Evolutionary conservation across 2,113 vertebrate species (phyloP).

Genomic region (Stictonetta naevosa): DNA sequence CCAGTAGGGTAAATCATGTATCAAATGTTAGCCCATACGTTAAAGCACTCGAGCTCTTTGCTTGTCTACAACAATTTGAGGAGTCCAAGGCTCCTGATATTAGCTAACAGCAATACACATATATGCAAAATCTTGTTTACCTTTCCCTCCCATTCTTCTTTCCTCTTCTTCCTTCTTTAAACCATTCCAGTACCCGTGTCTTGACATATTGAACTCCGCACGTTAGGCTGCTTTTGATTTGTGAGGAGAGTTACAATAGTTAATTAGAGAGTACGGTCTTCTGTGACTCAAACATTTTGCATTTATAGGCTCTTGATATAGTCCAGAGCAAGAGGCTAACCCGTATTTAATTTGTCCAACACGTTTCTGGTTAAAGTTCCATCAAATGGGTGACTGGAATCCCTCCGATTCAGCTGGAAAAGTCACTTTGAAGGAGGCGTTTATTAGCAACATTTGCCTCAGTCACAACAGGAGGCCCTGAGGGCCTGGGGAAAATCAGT

Average conservation of each 20-base stretch:
- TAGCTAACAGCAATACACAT: neutral
- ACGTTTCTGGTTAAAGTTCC: constrained; percentile 83
- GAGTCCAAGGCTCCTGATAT: neutral
- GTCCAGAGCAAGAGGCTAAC: constrained; percentile 83
- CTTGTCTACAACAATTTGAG: neutral
- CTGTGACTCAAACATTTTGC: constrained; percentile 78
- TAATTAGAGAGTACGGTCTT: constrained; percentile 78
- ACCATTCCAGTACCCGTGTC: constrained; percentile 7
- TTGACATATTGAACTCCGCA: constrained; percentile 60
- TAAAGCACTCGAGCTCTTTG: neutral
- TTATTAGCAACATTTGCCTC: constrained; percentile 82
- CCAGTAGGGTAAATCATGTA: neutral
- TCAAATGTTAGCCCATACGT: neutral
- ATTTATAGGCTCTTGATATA: constrained; percentile 80
- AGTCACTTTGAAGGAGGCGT: constrained; percentile 77
- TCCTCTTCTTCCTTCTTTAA: constrained; percentile 9
- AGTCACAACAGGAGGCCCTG: constrained; percentile 74
- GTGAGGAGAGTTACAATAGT: constrained; percentile 76
- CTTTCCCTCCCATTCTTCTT: neutral
- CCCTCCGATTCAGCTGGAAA: constrained; percentile 67
- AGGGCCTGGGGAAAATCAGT: constrained; percentile 74
- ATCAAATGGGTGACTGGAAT: constrained; percentile 73
- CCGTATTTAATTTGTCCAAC: constrained; percentile 86
- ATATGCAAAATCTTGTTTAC: neutral
- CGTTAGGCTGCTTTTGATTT: constrained; percentile 76